Base-by-base conservation (phyloP, 2,888 invertebrate species). In the Cremastinae sp. region DNA sequence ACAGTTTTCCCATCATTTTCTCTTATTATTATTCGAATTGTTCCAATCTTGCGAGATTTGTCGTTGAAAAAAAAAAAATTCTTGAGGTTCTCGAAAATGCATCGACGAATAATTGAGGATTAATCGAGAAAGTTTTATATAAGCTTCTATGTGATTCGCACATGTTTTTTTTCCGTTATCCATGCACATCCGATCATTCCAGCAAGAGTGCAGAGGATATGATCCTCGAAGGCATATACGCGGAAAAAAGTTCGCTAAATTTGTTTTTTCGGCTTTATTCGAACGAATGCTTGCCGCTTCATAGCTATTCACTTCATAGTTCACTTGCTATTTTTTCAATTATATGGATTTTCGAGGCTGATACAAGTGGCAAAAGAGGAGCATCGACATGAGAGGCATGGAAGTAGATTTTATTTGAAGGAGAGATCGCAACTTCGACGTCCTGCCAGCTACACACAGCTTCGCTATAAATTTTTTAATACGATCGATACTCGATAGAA, bases 311-410 rank as follows among this genome's bases (percentile, higher is more conserved):
- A 78, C 75, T 81, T 80, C 68, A 78, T 75, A 77, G 71, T 43
- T 62, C 76, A 49, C 61, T 76, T 70, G 78, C 66, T 70, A 70
- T 82, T 78, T 82, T 82, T 80, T 81, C 80, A 77, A 79, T 82
- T 80, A 82, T 79, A 71, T 22, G 77, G 68, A 78, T 76, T 82
- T 69, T 64, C 43, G 22, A 43, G 16, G 36, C 14, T 43, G 61
- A 49, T 38, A 18, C 18, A 28, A 28, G 28, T 28, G 41, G 10
- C 53, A 56, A n/a, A n/a, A 49, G 18, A 28, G 16, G 38, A 49
- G 22, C 43, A 12, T 36, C 49, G 47, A 36, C 18, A 12, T 0
- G 10, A 28, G 18, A 36, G 9, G 28, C 10, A 9, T 1, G 7
- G 43, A 34, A 18, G 41, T 22, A 38, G 36, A n/a, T 58, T 45